Conservation (phyloP, 2,888 invertebrate species). For the Gnatocerus cornutus region DNA sequence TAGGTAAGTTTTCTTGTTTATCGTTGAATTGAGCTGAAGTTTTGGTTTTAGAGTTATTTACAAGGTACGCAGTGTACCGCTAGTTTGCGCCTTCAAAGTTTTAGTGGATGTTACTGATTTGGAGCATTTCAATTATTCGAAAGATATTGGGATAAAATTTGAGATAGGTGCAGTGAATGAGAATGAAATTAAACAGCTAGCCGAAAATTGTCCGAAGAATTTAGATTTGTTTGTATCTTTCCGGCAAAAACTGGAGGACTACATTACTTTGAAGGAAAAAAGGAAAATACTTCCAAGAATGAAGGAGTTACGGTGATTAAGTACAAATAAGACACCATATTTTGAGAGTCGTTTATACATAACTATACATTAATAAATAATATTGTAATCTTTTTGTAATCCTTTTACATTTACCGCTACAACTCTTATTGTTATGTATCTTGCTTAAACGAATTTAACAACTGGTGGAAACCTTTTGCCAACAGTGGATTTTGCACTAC, state of each 20-base stretch:
- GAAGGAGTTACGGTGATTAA: background rate
- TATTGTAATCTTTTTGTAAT: conserved; percentile 25
- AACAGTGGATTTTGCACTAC: background rate
- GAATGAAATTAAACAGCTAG: background rate
- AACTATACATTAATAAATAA: conserved; percentile 33
- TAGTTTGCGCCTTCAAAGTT: background rate
- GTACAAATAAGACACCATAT: too few species aligned
- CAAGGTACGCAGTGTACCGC: background rate
- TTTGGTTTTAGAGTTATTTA: background rate
- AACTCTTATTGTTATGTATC: conserved; percentile 19
- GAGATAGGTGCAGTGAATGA: background rate
- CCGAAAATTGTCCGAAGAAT: background rate
- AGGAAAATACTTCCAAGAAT: background rate
- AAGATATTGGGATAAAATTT: background rate
- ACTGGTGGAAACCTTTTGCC: background rate
- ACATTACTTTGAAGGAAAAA: background rate
- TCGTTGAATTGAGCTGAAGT: background rate
- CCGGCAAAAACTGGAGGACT: background rate
- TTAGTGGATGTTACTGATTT: background rate
- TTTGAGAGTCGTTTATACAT: conserved; percentile 5
- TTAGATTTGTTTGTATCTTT: background rate
- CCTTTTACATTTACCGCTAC: conserved; percentile 28
- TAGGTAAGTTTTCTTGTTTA: conserved; percentile 16
- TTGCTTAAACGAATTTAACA: background rate
- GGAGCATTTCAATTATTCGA: background rate